phyloP scores from a whole-genome alignment of 2,888 invertebrate genomes.

The Gerris lacustris region DNA sequence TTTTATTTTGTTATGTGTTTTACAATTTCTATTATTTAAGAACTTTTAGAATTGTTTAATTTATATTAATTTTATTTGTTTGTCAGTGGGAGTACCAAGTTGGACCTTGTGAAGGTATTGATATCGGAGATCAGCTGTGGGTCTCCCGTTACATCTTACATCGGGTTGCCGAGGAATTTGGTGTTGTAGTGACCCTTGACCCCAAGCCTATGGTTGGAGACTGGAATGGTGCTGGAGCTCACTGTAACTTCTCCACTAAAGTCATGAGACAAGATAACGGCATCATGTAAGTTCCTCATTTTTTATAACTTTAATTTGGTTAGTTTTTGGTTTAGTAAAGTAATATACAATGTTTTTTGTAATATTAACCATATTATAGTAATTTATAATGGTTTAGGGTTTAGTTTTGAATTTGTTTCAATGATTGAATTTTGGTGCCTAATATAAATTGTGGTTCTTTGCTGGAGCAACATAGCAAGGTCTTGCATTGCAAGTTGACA shows the following conservation, averaged over 20 bases:
- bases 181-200: conserved; percentile 63
- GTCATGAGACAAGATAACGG: conserved; percentile 81
- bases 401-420: neutral
- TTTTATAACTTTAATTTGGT: neutral
- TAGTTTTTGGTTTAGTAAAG: no score
- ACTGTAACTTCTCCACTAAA: conserved; percentile 90
- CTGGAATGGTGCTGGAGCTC: conserved; percentile 95
- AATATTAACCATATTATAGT: no score
- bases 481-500: no score
- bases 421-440: no score
- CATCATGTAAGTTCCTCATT: conserved; percentile 50
- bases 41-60: no score
- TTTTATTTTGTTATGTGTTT: no score
- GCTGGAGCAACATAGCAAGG: no score
- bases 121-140: conserved; percentile 76
- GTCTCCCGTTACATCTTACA: conserved; percentile 74
- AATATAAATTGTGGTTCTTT: no score
- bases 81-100: conserved; percentile 75
- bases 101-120: conserved; percentile 79
- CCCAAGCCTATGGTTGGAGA: conserved; percentile 69
- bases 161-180: conserved; percentile 86
- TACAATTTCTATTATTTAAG: no score
- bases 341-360: no score
- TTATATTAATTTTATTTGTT: no score
- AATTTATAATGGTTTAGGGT: neutral